Base-by-base conservation (phyloP, 2,797 vertebrate genomes). In the Acipenser transmontanus region DNA sequence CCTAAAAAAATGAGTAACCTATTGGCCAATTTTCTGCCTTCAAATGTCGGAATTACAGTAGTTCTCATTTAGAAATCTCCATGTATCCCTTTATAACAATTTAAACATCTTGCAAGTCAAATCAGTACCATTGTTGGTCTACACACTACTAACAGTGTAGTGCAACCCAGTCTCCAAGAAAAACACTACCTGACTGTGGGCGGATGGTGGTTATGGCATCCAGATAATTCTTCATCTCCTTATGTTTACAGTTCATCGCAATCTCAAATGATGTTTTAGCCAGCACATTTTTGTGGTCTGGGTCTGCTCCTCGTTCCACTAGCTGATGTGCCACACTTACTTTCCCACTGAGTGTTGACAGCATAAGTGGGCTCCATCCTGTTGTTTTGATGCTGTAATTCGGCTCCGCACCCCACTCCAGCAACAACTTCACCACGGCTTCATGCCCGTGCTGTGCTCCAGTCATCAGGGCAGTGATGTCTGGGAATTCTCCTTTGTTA, bases 361-460 rank as follows among this genome's bases (percentile, higher is more conserved):
- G 79, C 95, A 98, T 98, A 65, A 99, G 83, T 0, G 95, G 93
- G 63, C 89, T 96, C 95, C 95, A 98, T 65, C 93, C 94, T 4
- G 93, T 91, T 0, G 90, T 91, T 80, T 86, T 91, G 72, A 94
- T 85, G 5, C 76, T 72, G 2, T 87, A 91, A 81, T 92, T 95
- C 65, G 91, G 91, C 47, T 97, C 93, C 0, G 95, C 91, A n/a
- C 95, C 95, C 93, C 95, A 99, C 68, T 98, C 97, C 49, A 98
- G 62, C 57, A 99, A 83, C 66, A 97, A 85, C 17, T 87, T 84
- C 0, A 94, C 91, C 5, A 83, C 78, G 0, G 91, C 90, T 66
- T 98, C 95, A 0, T 95, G 91, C 1, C 95, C 95, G 0, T 96
- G 94, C 75, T 95, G 96, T 13, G 87, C 86, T 0, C 94, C 94